Conservation (phyloP, 2,888 invertebrate species). For the Theodoxus fluviatilis region DNA sequence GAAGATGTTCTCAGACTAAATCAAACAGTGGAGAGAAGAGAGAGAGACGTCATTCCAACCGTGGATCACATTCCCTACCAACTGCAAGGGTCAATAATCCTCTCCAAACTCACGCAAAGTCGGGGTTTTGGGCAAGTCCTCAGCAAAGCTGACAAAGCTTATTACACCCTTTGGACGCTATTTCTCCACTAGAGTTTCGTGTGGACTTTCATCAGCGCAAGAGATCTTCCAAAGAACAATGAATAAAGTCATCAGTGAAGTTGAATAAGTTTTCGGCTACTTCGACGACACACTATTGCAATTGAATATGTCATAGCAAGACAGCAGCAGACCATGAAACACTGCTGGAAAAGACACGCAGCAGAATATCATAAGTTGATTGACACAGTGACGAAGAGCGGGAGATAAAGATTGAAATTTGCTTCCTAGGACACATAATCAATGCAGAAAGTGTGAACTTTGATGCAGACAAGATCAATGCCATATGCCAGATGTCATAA, state of each 20-base stretch:
- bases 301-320: too few species aligned
- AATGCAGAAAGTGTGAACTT: conserved; percentile 33
- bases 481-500: too few species aligned
- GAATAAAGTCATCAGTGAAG: conserved; percentile 12
- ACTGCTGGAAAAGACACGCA: conserved; percentile 16
- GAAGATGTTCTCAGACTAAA: conserved; percentile 31
- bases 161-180: conserved; percentile 29
- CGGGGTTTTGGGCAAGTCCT: too few species aligned
- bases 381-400: conserved; percentile 26
- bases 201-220: conserved; percentile 30
- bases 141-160: conserved; percentile 30
- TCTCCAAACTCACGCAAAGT: conserved; percentile 29
- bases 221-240: conserved; percentile 33
- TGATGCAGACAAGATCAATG: too few species aligned
- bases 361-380: conserved; percentile 10
- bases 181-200: conserved; percentile 26
- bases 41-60: conserved; percentile 31
- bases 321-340: too few species aligned
- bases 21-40: conserved; percentile 29
- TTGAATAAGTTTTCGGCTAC: not conserved
- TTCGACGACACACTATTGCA: too few species aligned
- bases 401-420: not conserved
- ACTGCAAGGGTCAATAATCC: conserved; percentile 31
- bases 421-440: conserved; percentile 36
- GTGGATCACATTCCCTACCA: conserved; percentile 34